Evolutionary conservation across 2,888 invertebrate species (phyloP).

Genomic region (Apeira syringaria): DNA sequence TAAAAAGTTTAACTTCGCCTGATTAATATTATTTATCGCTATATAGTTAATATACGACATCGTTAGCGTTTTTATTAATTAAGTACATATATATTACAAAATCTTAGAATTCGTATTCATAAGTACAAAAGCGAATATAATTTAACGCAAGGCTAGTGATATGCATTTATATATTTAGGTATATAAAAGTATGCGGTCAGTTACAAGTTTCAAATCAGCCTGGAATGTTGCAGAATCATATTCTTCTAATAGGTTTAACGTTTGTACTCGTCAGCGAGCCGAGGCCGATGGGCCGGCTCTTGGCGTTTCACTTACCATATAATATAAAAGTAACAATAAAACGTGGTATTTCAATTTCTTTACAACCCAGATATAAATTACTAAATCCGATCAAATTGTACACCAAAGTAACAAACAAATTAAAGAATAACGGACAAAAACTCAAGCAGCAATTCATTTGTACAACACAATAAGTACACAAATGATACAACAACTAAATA

Average conservation of each 20-base stretch:
- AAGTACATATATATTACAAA: slow-evolving; percentile 39
- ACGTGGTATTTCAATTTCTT: slow-evolving; percentile 1
- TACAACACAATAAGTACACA: slow-evolving; percentile 29
- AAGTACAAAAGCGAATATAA: slow-evolving; percentile 52
- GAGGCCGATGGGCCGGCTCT: too few species aligned
- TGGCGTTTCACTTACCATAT: too few species aligned
- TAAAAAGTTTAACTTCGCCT: too few species aligned
- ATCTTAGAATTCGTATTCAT: slow-evolving; percentile 40
- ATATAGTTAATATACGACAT: too few species aligned
- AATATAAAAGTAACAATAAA: slow-evolving; percentile 1
- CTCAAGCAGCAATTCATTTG: slow-evolving; percentile 3
- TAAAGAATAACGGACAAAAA: neutral
- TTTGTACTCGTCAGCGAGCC: too few species aligned
- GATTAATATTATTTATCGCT: too few species aligned
- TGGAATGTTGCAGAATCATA: slow-evolving; percentile 52
- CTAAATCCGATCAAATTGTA: slow-evolving; percentile 1
- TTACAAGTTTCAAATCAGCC: slow-evolving; percentile 29
- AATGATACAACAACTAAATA: slow-evolving; percentile 35
- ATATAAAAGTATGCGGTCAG: slow-evolving; percentile 34
- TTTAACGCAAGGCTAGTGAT: slow-evolving; percentile 56
- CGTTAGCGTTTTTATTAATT: slow-evolving; percentile 29
- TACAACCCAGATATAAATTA: slow-evolving; percentile 1
- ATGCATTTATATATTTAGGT: slow-evolving; percentile 50
- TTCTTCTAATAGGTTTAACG: too few species aligned
- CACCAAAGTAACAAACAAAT: slow-evolving; percentile 1